Evolutionary conservation across 37 sponge, comb jelly and placozoan species (phyloP).

Genomic region (Corticium candelabrum): DNA sequence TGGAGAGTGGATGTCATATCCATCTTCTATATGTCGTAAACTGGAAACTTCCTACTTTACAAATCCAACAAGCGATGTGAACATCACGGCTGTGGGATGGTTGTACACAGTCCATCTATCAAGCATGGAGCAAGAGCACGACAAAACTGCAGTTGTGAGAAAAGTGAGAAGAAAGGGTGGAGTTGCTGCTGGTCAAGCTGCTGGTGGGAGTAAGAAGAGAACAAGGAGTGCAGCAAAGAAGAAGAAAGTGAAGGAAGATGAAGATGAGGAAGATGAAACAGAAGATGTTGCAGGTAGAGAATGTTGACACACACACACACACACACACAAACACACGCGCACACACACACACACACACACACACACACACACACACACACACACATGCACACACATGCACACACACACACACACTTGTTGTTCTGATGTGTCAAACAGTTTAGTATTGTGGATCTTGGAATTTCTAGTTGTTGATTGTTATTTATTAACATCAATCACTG

Average conservation of each 20-base stretch:
- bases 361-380: too few relatives aligned
- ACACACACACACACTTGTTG: too few relatives aligned
- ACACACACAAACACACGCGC: too few relatives aligned
- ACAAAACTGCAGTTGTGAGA: constrained; percentile 12
- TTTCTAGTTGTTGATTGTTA: too few relatives aligned
- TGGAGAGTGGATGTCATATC: constrained; percentile 24
- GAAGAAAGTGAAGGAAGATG: neutral
- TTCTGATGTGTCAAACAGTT: too few relatives aligned
- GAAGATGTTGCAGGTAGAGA: neutral
- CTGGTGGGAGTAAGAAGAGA: too few relatives aligned
- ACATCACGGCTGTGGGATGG: constrained; percentile 24
- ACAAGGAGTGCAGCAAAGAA: neutral
- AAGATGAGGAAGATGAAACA: neutral
- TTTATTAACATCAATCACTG: too few relatives aligned
- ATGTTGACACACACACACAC: too few relatives aligned
- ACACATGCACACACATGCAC: neutral
- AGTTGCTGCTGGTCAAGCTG: too few relatives aligned
- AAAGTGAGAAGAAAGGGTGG: constrained; percentile 18
- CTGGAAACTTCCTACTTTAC: constrained; percentile 19
- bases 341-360: too few relatives aligned
- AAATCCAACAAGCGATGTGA: constrained; percentile 3
- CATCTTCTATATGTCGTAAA: neutral
- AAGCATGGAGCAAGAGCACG: constrained; percentile 43
- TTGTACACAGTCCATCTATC: constrained; percentile 28
- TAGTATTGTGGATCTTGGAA: too few relatives aligned